Conservation (phyloP, 2,797 vertebrate species). For the Oreochromis grahami region DNA sequence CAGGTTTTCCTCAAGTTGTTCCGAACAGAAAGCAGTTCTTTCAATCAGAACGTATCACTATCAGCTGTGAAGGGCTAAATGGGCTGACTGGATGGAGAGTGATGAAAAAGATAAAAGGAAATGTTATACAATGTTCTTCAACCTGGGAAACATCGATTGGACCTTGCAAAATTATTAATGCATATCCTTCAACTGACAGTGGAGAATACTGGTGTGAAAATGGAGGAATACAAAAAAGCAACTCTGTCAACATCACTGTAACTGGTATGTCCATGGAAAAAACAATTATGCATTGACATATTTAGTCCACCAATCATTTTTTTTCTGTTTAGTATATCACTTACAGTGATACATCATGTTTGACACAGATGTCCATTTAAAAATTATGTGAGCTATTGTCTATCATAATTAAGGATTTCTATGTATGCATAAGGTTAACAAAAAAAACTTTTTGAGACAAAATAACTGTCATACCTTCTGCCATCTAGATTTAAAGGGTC, state of each 20-base stretch:
- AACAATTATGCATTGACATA: rapidly evolving
- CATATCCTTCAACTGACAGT: rapidly evolving
- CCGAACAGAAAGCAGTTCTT: neutral
- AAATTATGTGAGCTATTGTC: no score
- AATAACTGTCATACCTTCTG: rapidly evolving
- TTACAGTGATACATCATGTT: neutral
- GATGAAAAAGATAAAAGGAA: neutral
- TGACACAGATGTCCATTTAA: neutral
- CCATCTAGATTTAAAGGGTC: rapidly evolving
- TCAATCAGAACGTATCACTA: rapidly evolving
- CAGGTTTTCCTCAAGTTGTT: rapidly evolving
- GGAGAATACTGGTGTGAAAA: slow-evolving; percentile 31
- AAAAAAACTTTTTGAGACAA: neutral
- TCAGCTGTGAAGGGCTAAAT: neutral
- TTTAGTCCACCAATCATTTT: neutral
- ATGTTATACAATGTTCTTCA: rapidly evolving
- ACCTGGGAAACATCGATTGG: rapidly evolving
- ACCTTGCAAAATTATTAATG: rapidly evolving
- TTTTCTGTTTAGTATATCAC: rapidly evolving
- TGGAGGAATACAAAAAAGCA: neutral
- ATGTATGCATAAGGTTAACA: neutral
- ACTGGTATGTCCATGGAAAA: neutral
- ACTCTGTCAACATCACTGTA: slow-evolving; percentile 1
- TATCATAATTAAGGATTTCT: rapidly evolving
- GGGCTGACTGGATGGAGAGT: neutral